Conservation (phyloP, 2,888 invertebrate species). For the Apomyelois bistriatella region DNA sequence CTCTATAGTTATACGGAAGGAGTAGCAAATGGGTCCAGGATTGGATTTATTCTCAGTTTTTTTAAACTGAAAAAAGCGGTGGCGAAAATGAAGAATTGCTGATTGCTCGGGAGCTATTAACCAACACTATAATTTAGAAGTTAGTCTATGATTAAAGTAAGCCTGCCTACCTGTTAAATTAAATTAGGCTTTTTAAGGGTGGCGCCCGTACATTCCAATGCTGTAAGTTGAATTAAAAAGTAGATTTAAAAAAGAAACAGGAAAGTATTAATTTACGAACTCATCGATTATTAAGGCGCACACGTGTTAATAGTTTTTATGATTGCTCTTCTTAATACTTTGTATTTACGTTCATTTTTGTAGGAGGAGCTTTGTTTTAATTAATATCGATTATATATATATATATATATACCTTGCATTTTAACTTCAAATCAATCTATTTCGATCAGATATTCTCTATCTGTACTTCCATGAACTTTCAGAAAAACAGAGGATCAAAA, state of each 20-base stretch:
- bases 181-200: slow-evolving; percentile 78
- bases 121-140: slow-evolving; percentile 70
- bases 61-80: slow-evolving; percentile 60
- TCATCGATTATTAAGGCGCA: slow-evolving; percentile 61
- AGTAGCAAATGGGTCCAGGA: slow-evolving; percentile 36
- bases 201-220: slow-evolving; percentile 58
- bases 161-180: slow-evolving; percentile 79
- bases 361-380: not conserved
- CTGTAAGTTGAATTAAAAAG: slow-evolving; percentile 48
- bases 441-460: too few relatives aligned
- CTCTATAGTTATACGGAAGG: slow-evolving; percentile 36
- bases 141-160: slow-evolving; percentile 75
- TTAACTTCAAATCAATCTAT: not conserved
- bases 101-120: slow-evolving; percentile 75
- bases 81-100: slow-evolving; percentile 77
- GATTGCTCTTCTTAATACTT: slow-evolving; percentile 38
- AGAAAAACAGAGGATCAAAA: too few relatives aligned
- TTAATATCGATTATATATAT: slow-evolving; percentile 10
- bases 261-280: slow-evolving; percentile 64
- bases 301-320: slow-evolving; percentile 67
- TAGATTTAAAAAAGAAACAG: slow-evolving; percentile 52
- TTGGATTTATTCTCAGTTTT: slow-evolving; percentile 47
- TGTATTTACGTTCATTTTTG: not conserved
- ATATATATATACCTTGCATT: not conserved
- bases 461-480: too few relatives aligned